Evolutionary conservation across 2,888 invertebrate genomes (phyloP).

Genomic region (Archips crataeganus): DNA sequence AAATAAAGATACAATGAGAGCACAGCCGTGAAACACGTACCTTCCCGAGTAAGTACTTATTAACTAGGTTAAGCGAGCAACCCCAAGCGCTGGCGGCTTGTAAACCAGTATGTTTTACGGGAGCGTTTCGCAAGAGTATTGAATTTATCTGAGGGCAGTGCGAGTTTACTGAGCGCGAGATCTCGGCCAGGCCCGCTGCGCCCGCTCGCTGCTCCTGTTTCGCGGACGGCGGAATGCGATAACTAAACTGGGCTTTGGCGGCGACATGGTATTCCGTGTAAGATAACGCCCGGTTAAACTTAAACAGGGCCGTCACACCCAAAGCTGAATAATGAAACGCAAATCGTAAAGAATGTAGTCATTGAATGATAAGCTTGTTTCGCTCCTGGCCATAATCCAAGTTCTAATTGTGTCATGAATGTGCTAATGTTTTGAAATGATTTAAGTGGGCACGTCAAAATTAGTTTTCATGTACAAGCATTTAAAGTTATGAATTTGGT

Average conservation of each 20-base stretch:
- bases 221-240: constrained; percentile 78
- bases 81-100: constrained; percentile 38
- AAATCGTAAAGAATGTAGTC: constrained; percentile 44
- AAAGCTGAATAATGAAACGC: constrained; percentile 49
- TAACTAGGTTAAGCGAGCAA: constrained; percentile 42
- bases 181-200: constrained; percentile 60
- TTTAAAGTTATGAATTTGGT: background rate
- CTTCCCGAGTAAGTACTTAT: constrained; percentile 30
- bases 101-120: constrained; percentile 62
- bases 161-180: constrained; percentile 71
- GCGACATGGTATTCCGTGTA: constrained; percentile 66
- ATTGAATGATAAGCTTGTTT: constrained; percentile 46
- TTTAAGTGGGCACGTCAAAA: constrained; percentile 32
- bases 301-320: constrained; percentile 57
- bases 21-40: constrained; percentile 29
- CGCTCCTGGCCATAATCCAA: constrained; percentile 58
- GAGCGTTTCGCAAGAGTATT: constrained; percentile 83
- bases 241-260: constrained; percentile 77
- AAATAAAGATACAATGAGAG: constrained; percentile 33
- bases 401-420: constrained; percentile 47
- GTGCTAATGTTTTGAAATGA: constrained; percentile 44
- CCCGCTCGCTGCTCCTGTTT: constrained; percentile 72
- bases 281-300: constrained; percentile 66
- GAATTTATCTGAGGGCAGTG: constrained; percentile 76
- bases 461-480: background rate